Evolutionary conservation across 2,113 vertebrate genomes (phyloP).

Genomic region (Istiophorus platypterus): DNA sequence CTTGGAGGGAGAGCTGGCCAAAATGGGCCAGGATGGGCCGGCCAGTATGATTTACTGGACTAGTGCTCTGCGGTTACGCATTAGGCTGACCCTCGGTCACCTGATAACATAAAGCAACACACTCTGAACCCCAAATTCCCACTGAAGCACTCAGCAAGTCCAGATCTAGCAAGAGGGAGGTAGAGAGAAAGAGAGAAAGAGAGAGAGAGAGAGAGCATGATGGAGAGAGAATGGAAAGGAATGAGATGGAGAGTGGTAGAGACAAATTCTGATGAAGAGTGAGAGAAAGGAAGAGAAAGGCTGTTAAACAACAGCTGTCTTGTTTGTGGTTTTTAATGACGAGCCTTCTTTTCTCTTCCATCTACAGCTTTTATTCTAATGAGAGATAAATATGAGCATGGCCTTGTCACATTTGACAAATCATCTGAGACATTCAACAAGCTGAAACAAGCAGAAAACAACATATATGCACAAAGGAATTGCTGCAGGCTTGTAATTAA

Average conservation of each 20-base stretch:
- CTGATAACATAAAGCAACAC: constrained; percentile 81
- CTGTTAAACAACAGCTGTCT: constrained; percentile 74
- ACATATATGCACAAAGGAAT: constrained; percentile 67
- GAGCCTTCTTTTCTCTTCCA: constrained; percentile 57
- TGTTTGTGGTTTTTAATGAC: constrained; percentile 68
- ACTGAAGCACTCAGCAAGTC: constrained; percentile 78
- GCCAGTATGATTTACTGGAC: constrained; percentile 83
- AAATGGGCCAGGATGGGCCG: constrained; percentile 77
- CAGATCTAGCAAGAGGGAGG: constrained; percentile 72
- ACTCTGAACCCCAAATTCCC: constrained; percentile 83
- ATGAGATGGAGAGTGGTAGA: constrained; percentile 19
- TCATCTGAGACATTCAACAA: constrained; percentile 76
- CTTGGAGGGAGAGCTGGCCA: constrained; percentile 77
- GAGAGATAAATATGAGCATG: constrained; percentile 74
- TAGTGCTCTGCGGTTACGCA: constrained; percentile 80
- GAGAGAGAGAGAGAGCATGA: constrained; percentile 50
- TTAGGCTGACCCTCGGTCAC: constrained; percentile 82
- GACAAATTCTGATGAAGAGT: constrained; percentile 35
- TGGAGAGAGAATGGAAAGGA: constrained; percentile 25
- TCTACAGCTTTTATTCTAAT: constrained; percentile 66
- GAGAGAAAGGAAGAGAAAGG: constrained; percentile 41
- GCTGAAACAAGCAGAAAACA: constrained; percentile 75
- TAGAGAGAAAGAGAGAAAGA: constrained; percentile 36
- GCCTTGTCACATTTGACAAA: constrained; percentile 82
- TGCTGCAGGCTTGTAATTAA: constrained; percentile 83